Evolutionary conservation across 37 sponge, comb jelly and placozoan genomes (phyloP).

Genomic region (Aphrocallistes beatrix): DNA sequence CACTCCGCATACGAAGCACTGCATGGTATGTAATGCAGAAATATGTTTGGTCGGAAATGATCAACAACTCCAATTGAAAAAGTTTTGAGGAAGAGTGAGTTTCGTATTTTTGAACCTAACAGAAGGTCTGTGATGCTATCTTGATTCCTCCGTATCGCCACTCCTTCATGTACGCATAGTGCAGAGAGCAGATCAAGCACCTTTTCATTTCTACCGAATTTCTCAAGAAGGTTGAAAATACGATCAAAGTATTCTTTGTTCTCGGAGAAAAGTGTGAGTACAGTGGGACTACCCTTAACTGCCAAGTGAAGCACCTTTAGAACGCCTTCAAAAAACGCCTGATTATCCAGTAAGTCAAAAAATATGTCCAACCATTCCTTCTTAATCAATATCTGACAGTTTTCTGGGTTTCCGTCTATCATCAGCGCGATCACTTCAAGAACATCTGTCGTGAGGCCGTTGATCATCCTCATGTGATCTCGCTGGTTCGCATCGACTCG

Average conservation of each 20-base stretch:
- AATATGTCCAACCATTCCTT: constrained; percentile 15
- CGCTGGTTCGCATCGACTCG: neutral
- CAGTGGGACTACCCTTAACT: neutral
- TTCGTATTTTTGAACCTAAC: neutral
- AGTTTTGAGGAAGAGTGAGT: constrained; percentile 9
- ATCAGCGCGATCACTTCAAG: neutral
- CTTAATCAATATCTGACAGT: neutral
- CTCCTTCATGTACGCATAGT: neutral
- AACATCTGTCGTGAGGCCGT: neutral
- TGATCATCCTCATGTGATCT: constrained; percentile 2
- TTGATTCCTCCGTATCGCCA: neutral
- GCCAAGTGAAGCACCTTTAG: neutral
- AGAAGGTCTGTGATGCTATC: neutral
- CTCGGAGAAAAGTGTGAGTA: constrained; percentile 11
- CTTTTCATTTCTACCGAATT: neutral
- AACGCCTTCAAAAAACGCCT: neutral
- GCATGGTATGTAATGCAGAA: neutral
- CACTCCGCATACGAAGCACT: constrained; percentile 8
- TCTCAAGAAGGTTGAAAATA: neutral
- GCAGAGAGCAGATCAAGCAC: constrained; percentile 2
- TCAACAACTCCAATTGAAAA: neutral
- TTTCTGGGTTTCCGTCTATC: constrained; percentile 5
- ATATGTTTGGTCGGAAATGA: neutral
- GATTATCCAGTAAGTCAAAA: neutral
- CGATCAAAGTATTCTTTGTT: neutral